These are phyloP conservation scores for Hypocryptadius cinnamomeus DNA, from an alignment of 2,113 vertebrate species.

Conservation along the genomic window DNA sequence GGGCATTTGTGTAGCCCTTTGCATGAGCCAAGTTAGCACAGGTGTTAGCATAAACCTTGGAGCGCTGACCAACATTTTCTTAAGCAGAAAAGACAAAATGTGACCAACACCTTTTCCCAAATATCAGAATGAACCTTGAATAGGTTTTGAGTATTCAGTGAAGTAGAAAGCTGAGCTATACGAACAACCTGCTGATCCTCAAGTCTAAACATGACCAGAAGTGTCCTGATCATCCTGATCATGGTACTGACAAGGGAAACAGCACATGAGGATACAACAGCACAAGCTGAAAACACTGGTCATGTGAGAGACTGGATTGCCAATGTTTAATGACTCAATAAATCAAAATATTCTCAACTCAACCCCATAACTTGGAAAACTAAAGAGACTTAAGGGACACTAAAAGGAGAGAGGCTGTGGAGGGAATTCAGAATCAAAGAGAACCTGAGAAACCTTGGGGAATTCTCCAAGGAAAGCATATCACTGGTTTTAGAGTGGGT, in stretches of 20 bases:
- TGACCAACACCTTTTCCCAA: background rate
- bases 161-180: background rate
- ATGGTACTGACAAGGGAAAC: background rate
- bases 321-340: background rate
- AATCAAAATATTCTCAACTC: background rate
- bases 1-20: background rate
- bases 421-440: background rate
- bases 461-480: slow-evolving; percentile 3
- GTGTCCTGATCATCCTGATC: background rate
- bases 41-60: background rate
- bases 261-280: background rate
- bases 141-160: background rate
- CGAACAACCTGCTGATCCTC: background rate
- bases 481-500: slow-evolving; percentile 13
- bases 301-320: too few species aligned
- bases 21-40: background rate
- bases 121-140: background rate
- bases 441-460: background rate
- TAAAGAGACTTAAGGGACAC: background rate
- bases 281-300: background rate
- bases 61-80: background rate
- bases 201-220: background rate
- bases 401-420: background rate
- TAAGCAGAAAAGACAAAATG: background rate
- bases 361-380: background rate